A percentile compares a stretch with the other conserved stretches of the same genome.
phyloP scores from a whole-genome alignment of 2,888 invertebrate genomes.

The Napeogenes sylphis region DNA sequence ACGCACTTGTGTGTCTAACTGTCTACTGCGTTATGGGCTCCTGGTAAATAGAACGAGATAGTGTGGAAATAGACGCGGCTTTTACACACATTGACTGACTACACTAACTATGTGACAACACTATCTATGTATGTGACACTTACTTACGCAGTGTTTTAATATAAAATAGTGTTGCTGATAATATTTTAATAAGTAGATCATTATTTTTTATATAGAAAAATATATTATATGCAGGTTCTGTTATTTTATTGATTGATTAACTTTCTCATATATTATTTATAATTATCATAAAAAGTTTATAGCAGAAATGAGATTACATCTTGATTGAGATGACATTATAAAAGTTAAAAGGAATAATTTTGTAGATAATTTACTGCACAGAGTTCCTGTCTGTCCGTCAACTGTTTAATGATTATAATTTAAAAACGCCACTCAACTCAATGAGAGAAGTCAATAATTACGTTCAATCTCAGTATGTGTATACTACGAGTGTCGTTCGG shows the following conservation, averaged over 20 bases:
- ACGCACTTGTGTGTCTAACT: conserved; percentile 17
- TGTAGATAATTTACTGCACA: not conserved
- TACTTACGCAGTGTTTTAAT: too few relatives aligned
- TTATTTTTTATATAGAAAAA: too few relatives aligned
- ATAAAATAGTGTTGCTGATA: too few relatives aligned
- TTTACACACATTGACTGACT: not conserved
- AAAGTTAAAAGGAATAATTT: too few relatives aligned
- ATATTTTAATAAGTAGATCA: too few relatives aligned
- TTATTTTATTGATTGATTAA: too few relatives aligned
- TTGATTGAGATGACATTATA: too few relatives aligned
- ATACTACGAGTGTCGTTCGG: conserved; percentile 32
- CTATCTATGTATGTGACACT: not conserved
- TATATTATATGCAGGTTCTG: too few relatives aligned
- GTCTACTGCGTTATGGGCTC: conserved; percentile 31
- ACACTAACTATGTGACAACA: not conserved
- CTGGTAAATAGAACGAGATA: conserved; percentile 37
- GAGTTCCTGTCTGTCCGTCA: not conserved
- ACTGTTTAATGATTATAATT: conserved; percentile 1
- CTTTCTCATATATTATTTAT: too few relatives aligned
- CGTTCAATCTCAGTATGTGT: conserved; percentile 24
- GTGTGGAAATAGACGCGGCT: conserved; percentile 31
- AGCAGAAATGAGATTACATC: too few relatives aligned
- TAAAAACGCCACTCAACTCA: conserved; percentile 9
- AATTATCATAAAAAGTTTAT: too few relatives aligned
- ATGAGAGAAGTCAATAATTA: conserved; percentile 19